These are phyloP conservation scores for Plotosus lineatus DNA, from an alignment of 2,113 vertebrate genomes.

Conservation along the genomic window DNA sequence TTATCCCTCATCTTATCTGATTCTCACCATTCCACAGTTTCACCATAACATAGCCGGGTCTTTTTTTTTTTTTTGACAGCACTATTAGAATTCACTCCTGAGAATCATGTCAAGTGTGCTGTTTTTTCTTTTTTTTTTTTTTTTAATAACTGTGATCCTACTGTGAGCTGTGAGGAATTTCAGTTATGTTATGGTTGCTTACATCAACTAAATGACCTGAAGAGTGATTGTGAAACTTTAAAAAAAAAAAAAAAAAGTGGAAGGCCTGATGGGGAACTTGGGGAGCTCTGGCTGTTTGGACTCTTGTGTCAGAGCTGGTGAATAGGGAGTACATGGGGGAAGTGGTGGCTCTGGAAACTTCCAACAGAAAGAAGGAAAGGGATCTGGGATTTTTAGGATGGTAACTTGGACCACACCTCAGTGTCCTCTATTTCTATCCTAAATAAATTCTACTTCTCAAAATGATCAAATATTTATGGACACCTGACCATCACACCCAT, in stretches of 20 bases:
- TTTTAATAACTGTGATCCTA: too few relatives aligned
- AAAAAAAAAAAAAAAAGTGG: background rate
- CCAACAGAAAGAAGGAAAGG: background rate
- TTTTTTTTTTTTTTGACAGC: background rate
- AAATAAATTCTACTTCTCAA: background rate
- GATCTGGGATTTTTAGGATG: background rate
- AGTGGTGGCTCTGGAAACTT: constrained; percentile 12
- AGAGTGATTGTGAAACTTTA: background rate
- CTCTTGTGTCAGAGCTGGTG: background rate
- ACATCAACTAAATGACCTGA: background rate
- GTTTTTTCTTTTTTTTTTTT: too few relatives aligned
- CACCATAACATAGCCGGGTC: background rate
- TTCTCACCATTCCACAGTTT: constrained; percentile 13
- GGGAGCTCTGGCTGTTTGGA: background rate
- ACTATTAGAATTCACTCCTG: background rate
- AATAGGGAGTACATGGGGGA: constrained; percentile 4
- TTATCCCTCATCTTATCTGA: constrained; percentile 14
- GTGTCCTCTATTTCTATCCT: too few relatives aligned
- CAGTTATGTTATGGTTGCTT: background rate
- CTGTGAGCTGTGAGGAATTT: too few relatives aligned
- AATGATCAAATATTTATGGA: background rate
- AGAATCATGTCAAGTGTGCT: background rate
- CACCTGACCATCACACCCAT: too few relatives aligned
- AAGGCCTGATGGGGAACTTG: background rate
- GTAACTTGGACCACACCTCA: too few relatives aligned